These are phyloP conservation scores for Malurus leucopterus DNA, from an alignment of 2,797 vertebrate genomes.

Conservation along the genomic window DNA sequence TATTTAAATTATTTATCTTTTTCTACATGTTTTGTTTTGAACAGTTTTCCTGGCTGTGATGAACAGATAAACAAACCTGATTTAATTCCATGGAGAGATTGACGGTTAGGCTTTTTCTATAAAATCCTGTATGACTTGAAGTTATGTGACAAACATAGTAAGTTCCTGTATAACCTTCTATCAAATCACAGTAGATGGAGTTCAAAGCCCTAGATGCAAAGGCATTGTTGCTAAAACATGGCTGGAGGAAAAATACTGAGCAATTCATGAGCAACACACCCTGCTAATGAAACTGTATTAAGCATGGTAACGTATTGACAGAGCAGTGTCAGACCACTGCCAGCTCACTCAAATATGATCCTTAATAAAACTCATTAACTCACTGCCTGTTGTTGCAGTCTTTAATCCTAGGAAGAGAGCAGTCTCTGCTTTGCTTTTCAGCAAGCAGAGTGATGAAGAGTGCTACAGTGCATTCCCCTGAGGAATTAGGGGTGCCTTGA, in stretches of 20 bases:
- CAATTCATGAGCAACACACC: not conserved
- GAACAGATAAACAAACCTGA: not conserved
- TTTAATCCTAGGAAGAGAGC: not conserved
- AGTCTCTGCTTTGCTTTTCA: not conserved
- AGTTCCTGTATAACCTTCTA: not conserved
- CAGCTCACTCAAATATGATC: not conserved
- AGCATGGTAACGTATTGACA: not conserved
- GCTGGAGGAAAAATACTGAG: not conserved
- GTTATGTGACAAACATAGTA: not conserved
- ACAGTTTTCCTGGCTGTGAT: not conserved
- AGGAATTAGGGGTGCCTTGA: not conserved
- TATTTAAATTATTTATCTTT: not conserved
- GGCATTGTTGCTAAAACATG: not conserved
- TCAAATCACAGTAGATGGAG: not conserved
- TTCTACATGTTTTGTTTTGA: not conserved
- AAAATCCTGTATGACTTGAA: not conserved
- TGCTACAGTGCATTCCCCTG: not conserved
- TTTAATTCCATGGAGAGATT: not conserved
- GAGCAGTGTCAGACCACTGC: not conserved
- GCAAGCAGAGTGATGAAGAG: not conserved
- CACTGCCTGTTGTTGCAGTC: not conserved
- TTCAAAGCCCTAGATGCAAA: not conserved
- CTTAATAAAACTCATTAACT: not conserved
- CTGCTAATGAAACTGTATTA: not conserved
- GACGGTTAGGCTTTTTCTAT: not conserved